These are phyloP conservation scores for Hyperoodon ampullatus DNA, from an alignment of 2,113 vertebrate species.

Conservation along the genomic window DNA sequence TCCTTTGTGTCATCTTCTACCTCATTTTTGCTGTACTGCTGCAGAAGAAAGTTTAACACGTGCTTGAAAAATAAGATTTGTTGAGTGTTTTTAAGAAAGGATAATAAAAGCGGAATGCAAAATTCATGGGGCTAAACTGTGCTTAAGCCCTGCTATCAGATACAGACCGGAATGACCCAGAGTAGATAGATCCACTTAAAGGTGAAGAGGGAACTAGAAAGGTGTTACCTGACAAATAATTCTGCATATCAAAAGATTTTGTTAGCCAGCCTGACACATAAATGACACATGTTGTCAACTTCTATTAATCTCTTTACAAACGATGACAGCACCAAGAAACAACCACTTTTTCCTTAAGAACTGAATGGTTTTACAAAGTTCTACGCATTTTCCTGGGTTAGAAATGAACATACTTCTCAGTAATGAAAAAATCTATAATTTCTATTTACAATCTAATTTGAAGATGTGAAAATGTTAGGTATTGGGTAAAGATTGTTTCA, in stretches of 20 bases:
- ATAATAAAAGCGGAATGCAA: slow-evolving; percentile 37
- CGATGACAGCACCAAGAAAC: slow-evolving; percentile 80
- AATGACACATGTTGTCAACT: slow-evolving; percentile 83
- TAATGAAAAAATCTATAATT: not conserved
- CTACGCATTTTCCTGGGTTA: slow-evolving; percentile 62
- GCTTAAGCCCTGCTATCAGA: slow-evolving; percentile 25
- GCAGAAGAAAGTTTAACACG: not conserved
- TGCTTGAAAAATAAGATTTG: not conserved
- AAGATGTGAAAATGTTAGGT: not conserved
- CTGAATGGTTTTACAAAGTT: slow-evolving; percentile 65
- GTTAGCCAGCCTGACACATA: slow-evolving; percentile 82
- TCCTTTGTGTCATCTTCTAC: not conserved
- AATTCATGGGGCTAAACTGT: slow-evolving; percentile 51
- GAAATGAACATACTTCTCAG: slow-evolving; percentile 32
- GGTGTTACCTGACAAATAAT: slow-evolving; percentile 83
- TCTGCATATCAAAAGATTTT: slow-evolving; percentile 82
- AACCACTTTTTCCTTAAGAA: slow-evolving; percentile 76
- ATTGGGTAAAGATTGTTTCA: not conserved
- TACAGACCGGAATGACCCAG: slow-evolving; percentile 67
- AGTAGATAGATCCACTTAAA: slow-evolving; percentile 71
- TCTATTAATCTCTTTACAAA: slow-evolving; percentile 83
- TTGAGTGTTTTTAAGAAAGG: slow-evolving; percentile 54
- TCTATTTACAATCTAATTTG: not conserved
- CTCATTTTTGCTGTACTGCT: not conserved
- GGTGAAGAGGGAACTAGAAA: slow-evolving; percentile 74